These are phyloP conservation scores for Patiria pectinifera DNA, from an alignment of 53 echinoderm and acorn worm genomes.

Conservation along the genomic window DNA sequence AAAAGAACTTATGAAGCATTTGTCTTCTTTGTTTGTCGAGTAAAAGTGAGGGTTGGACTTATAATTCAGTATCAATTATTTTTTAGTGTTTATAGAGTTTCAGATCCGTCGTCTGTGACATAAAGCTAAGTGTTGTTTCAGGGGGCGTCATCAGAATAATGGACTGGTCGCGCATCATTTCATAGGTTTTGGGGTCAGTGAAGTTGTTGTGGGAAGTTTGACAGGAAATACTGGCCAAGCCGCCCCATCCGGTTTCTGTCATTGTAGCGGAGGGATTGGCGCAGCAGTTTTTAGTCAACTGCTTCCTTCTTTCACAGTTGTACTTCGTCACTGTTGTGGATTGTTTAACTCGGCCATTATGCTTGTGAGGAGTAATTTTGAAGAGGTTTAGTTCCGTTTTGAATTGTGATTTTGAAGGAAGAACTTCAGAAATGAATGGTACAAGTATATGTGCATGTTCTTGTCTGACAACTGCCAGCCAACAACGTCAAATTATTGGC, in stretches of 20 bases:
- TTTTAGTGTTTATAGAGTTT: not conserved
- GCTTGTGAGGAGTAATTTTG: not conserved
- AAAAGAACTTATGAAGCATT: not conserved
- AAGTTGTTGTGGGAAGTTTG: constrained; percentile 15
- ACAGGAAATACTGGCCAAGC: constrained; percentile 13
- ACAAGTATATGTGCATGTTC: not conserved
- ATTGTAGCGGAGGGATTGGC: not conserved
- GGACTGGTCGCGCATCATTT: constrained; percentile 4
- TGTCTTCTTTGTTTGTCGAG: not conserved
- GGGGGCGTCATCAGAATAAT: not conserved
- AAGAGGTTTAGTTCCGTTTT: not conserved
- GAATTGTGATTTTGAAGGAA: not conserved
- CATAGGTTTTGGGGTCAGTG: not conserved
- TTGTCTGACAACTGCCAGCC: not conserved
- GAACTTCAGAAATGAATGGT: not conserved
- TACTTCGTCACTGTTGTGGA: not conserved
- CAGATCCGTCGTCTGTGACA: not conserved
- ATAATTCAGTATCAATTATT: not conserved
- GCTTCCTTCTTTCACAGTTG: constrained; percentile 9
- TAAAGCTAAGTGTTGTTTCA: not conserved
- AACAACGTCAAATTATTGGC: not conserved
- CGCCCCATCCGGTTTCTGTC: constrained; percentile 10
- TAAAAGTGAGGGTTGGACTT: not conserved
- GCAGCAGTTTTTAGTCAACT: not conserved
- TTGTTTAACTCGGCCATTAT: not conserved